Evolutionary conservation across 2,797 vertebrate species (phyloP).

Genomic region (Garrulus glandarius): DNA sequence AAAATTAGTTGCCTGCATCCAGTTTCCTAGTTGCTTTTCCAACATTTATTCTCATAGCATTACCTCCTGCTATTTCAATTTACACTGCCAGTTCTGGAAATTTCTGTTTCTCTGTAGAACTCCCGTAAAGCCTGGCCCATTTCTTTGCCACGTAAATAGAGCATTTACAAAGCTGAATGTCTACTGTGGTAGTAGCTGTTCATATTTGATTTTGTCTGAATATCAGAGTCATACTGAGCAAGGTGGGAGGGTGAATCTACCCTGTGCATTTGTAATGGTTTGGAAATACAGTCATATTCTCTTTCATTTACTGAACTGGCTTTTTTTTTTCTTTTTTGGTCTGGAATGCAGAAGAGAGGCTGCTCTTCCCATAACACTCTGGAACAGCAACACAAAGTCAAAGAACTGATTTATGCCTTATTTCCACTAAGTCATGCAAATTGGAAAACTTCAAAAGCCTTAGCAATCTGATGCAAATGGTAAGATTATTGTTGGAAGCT

Average conservation of each 20-base stretch:
- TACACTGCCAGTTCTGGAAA: background rate
- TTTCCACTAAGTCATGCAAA: conserved; percentile 8
- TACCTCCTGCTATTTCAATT: conserved; percentile 26
- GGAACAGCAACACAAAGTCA: background rate
- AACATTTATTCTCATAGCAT: conserved; percentile 26
- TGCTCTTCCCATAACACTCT: background rate
- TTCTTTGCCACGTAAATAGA: background rate
- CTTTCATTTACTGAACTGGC: background rate
- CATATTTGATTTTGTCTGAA: background rate
- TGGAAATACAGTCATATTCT: background rate
- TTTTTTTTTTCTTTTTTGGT: background rate
- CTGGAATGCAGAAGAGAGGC: background rate
- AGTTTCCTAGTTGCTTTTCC: background rate
- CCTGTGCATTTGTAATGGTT: background rate
- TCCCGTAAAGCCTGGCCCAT: background rate
- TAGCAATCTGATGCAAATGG: background rate
- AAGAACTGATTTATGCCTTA: background rate
- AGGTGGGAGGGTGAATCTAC: background rate
- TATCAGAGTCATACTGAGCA: background rate
- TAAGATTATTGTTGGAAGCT: background rate
- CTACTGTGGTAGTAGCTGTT: background rate
- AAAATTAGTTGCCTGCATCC: background rate
- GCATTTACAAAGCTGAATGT: background rate
- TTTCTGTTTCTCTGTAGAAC: background rate
- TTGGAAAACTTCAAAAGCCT: conserved; percentile 8